Percentiles rank a stretch among this genome's conserved stretches.
Evolutionary conservation across 2,113 vertebrate species (phyloP).

Genomic region (Sinosuthora webbiana): DNA sequence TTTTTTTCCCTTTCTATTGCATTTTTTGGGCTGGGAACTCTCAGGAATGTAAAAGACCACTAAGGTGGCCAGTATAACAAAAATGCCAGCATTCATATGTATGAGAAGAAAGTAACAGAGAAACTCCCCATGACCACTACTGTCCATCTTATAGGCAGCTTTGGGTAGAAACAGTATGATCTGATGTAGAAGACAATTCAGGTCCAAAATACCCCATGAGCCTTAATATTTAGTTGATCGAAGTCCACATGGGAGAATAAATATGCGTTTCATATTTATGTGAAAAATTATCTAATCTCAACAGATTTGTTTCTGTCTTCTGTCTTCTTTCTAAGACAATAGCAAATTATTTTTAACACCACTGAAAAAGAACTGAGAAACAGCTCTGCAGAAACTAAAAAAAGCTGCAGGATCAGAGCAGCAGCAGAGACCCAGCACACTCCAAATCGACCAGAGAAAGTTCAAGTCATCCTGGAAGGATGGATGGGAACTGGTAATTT

Average conservation of each 20-base stretch:
- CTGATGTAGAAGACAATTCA: neutral
- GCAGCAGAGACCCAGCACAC: neutral
- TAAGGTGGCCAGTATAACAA: neutral
- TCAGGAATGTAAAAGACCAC: neutral
- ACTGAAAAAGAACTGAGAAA: neutral
- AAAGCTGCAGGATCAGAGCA: neutral
- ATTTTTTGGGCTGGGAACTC: neutral
- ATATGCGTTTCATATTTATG: neutral
- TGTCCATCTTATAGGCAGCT: neutral
- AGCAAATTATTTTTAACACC: neutral
- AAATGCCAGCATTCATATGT: neutral
- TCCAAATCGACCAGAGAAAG: neutral
- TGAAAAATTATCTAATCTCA: neutral
- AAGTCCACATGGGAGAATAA: neutral
- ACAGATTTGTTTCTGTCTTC: neutral
- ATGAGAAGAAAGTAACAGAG: neutral
- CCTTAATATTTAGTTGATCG: neutral
- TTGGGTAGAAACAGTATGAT: neutral
- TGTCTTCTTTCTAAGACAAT: neutral
- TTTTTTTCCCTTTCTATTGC: neutral
- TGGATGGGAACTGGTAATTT: neutral
- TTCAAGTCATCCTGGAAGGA: neutral
- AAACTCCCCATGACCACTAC: neutral
- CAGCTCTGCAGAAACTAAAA: neutral
- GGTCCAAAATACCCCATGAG: neutral